These are phyloP conservation scores for Mycetomoellerius zeteki DNA, from an alignment of 1,140 invertebrate genomes.

Conservation along the genomic window DNA sequence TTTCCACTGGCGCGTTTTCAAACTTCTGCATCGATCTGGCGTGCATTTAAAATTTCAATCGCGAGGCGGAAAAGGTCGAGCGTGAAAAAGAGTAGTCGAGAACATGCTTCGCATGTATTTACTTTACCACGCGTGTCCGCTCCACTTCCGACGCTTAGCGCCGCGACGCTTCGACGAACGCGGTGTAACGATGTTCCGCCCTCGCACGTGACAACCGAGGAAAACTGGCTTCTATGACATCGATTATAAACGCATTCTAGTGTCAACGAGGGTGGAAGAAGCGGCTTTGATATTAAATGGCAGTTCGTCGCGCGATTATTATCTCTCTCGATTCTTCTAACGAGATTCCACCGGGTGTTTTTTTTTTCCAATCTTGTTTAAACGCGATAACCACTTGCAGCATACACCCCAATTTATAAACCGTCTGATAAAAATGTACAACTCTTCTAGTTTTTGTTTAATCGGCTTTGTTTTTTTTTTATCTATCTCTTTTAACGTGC, in stretches of 20 bases:
- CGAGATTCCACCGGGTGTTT: background rate
- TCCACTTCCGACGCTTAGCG: slow-evolving; percentile 86
- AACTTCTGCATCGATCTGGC: slow-evolving; percentile 28
- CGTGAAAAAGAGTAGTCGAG: slow-evolving; percentile 68
- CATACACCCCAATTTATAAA: background rate
- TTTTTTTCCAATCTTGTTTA: background rate
- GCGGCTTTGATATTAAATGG: slow-evolving; percentile 61
- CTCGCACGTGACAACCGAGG: slow-evolving; percentile 71
- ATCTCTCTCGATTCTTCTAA: slow-evolving; percentile 37
- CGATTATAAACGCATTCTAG: slow-evolving; percentile 70
- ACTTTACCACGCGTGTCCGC: slow-evolving; percentile 79
- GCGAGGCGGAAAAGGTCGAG: slow-evolving; percentile 73
- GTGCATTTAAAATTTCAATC: slow-evolving; percentile 25
- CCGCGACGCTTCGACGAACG: slow-evolving; percentile 83
- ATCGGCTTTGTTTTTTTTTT: background rate
- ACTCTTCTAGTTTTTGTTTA: slow-evolving; percentile 6
- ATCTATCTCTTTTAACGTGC: slow-evolving; percentile 17
- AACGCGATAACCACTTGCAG: background rate
- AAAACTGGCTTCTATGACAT: slow-evolving; percentile 58
- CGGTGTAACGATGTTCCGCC: slow-evolving; percentile 76
- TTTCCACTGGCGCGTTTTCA: background rate
- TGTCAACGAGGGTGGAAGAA: slow-evolving; percentile 67
- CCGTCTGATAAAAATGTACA: background rate
- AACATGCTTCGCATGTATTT: slow-evolving; percentile 41
- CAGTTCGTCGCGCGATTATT: slow-evolving; percentile 47